Percentiles rank a stretch among this genome's conserved stretches.
Conservation (phyloP, 2,113 vertebrate genomes). For the Hiodon alosoides region DNA sequence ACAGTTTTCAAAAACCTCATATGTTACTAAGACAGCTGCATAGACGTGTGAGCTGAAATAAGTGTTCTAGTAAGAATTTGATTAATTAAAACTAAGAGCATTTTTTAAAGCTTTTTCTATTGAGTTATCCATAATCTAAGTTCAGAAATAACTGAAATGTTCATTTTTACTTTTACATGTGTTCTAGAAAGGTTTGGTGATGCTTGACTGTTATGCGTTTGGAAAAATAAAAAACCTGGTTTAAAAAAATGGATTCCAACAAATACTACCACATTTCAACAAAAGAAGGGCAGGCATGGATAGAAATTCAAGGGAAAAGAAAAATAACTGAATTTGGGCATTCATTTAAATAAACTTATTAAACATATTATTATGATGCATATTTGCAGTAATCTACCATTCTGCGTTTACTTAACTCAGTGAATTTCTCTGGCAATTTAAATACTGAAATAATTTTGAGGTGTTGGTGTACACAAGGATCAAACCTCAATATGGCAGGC, state of each 20-base stretch:
- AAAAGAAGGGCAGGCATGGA: slow-evolving; percentile 53
- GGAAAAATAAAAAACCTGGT: slow-evolving; percentile 29
- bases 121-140: slow-evolving; percentile 6
- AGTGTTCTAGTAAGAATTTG: no score
- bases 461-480: slow-evolving; percentile 38
- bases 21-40: no score
- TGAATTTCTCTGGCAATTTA: slow-evolving; percentile 14
- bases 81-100: no score
- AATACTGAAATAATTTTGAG: not conserved
- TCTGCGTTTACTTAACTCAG: slow-evolving; percentile 19
- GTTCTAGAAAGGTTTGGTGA: slow-evolving; percentile 13
- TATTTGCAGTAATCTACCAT: slow-evolving; percentile 35
- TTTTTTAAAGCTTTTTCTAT: slow-evolving; percentile 22
- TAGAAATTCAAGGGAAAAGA: slow-evolving; percentile 48
- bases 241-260: slow-evolving; percentile 51
- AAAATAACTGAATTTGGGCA: slow-evolving; percentile 39
- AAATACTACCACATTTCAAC: slow-evolving; percentile 59
- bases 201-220: slow-evolving; percentile 21
- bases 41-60: no score
- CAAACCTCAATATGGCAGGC: slow-evolving; percentile 49
- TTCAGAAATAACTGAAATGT: slow-evolving; percentile 15
- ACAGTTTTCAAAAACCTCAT: no score
- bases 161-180: slow-evolving; percentile 13
- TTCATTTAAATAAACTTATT: slow-evolving; percentile 54
- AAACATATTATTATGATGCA: slow-evolving; percentile 34